Conservation (phyloP, 2,113 vertebrate genomes). For the Tragelaphus buxtoni region DNA sequence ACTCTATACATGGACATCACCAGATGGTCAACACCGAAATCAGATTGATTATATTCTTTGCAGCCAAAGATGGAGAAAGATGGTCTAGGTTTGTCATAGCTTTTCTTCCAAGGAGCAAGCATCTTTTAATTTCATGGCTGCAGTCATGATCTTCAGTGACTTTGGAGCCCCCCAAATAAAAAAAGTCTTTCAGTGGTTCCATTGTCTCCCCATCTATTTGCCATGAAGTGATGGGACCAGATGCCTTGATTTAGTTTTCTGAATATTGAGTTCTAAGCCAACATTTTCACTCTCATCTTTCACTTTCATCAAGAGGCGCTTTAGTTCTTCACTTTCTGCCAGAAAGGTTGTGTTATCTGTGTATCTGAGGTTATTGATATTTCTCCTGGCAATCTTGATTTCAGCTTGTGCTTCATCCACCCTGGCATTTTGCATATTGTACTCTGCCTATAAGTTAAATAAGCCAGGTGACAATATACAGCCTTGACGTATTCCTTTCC, state of each 20-base stretch:
- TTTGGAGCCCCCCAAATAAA: background rate
- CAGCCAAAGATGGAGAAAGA: no score
- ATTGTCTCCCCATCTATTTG: background rate
- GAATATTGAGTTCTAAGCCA: background rate
- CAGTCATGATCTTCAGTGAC: background rate
- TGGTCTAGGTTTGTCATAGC: background rate
- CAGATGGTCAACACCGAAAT: no score
- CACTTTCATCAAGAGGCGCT: background rate
- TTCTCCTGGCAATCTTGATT: background rate
- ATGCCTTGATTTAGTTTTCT: background rate
- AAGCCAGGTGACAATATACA: background rate
- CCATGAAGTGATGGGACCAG: background rate
- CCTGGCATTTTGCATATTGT: background rate
- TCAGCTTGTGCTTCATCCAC: background rate
- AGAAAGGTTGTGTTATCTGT: background rate
- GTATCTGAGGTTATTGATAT: background rate
- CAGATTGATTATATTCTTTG: no score
- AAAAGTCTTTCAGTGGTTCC: background rate
- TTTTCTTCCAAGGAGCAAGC: background rate
- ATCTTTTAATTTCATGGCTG: background rate
- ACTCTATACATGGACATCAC: no score
- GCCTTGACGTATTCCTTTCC: background rate
- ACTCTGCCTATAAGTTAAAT: background rate
- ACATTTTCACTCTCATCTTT: background rate
- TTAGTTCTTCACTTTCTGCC: background rate